Percentiles rank a stretch among this genome's conserved stretches.
These are phyloP conservation scores for Actinopyga echinites DNA, from an alignment of 53 echinoderm and acorn worm species.

Conservation along the genomic window DNA sequence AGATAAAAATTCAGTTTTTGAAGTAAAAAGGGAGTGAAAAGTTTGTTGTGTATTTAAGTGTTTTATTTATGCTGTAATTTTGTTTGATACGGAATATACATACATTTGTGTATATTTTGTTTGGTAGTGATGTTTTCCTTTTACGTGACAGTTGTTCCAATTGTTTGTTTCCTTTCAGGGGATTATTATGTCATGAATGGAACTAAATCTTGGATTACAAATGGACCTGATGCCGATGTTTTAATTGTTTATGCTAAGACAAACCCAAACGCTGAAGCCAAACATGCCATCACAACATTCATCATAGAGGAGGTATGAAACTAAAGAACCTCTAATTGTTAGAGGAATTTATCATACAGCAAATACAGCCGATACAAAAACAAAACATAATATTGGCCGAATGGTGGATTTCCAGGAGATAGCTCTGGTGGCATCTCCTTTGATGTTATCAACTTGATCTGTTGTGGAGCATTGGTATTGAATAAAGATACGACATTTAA, in stretches of 20 bases:
- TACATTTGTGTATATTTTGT: too few relatives aligned
- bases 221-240: slow-evolving; percentile 94
- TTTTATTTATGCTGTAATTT: not conserved
- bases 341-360: too few relatives aligned
- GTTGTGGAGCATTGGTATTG: too few relatives aligned
- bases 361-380: too few relatives aligned
- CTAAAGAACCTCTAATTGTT: not conserved
- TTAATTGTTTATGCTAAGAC: slow-evolving; percentile 92
- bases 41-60: not conserved
- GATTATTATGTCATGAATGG: slow-evolving; percentile 93
- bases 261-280: slow-evolving; percentile 61
- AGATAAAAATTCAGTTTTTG: too few relatives aligned
- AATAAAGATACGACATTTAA: too few relatives aligned
- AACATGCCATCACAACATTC: slow-evolving; percentile 91
- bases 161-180: slow-evolving; percentile 45
- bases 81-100: too few relatives aligned
- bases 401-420: not conserved
- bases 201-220: slow-evolving; percentile 97
- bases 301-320: slow-evolving; percentile 89
- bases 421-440: not conserved
- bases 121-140: too few relatives aligned
- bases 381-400: not conserved
- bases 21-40: not conserved
- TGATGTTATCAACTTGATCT: too few relatives aligned
- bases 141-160: too few relatives aligned